These are phyloP conservation scores for Oreochromis niloticus DNA, from an alignment of 2,113 vertebrate species.

Conservation along the genomic window DNA sequence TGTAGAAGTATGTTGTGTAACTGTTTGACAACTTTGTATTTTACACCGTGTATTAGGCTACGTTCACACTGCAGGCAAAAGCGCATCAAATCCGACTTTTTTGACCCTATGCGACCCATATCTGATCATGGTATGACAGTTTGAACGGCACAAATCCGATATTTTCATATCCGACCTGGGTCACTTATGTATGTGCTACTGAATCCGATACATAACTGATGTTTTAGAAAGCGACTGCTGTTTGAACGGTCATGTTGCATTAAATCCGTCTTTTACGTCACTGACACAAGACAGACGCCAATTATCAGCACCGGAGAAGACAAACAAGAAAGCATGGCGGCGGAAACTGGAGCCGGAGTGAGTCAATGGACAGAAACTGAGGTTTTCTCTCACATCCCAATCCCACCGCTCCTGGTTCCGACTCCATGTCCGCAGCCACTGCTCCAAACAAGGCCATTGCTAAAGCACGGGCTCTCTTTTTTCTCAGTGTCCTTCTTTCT, in stretches of 20 bases:
- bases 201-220: too few relatives aligned
- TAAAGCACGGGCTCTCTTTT: not conserved
- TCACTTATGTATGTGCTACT: too few relatives aligned
- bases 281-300: not conserved
- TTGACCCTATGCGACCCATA: rapidly evolving
- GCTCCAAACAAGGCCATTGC: not conserved
- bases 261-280: too few relatives aligned
- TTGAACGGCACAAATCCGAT: not conserved
- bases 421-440: not conserved
- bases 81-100: rapidly evolving
- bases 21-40: not conserved
- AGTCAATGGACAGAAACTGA: not conserved
- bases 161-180: not conserved
- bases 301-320: not conserved
- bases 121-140: rapidly evolving
- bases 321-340: not conserved
- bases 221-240: too few relatives aligned
- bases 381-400: not conserved
- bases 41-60: not conserved
- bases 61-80: not conserved
- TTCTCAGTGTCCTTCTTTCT: not conserved
- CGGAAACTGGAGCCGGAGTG: not conserved
- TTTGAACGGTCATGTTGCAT: too few relatives aligned
- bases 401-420: not conserved
- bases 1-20: not conserved